Conservation (phyloP, 2,113 vertebrate genomes). For the Ardeotis arabs region DNA sequence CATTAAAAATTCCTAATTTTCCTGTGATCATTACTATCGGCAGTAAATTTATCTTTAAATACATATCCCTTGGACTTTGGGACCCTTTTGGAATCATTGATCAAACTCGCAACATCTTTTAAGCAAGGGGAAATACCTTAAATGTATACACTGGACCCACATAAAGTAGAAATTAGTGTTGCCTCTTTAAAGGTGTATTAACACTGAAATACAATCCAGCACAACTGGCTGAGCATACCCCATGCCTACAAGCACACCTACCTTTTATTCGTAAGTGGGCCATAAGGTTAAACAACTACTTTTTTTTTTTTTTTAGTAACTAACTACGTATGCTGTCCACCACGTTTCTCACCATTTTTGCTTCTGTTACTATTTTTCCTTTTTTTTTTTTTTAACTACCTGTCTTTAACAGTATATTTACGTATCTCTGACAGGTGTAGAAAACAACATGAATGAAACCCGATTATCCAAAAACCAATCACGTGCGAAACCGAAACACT, state of each 20-base stretch:
- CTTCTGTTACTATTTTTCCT: not conserved
- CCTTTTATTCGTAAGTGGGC: not conserved
- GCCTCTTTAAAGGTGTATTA: slow-evolving; percentile 31
- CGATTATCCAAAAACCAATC: not conserved
- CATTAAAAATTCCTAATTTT: not conserved
- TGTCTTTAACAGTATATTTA: not conserved
- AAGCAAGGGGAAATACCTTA: not conserved
- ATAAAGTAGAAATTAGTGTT: not conserved
- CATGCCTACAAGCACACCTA: not conserved
- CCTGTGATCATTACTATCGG: not conserved
- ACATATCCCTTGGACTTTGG: not conserved
- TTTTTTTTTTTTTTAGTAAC: not conserved
- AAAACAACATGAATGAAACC: not conserved
- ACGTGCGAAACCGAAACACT: not conserved
- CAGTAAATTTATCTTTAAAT: not conserved
- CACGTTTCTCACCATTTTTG: not conserved
- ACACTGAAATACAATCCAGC: not conserved
- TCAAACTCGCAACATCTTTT: not conserved
- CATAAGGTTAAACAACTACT: not conserved
- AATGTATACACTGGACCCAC: not conserved
- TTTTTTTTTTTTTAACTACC: not conserved
- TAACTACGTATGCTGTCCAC: not conserved
- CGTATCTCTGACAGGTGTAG: not conserved
- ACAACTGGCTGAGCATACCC: not conserved
- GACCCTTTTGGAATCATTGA: not conserved